phyloP scores from a whole-genome alignment of 2,797 vertebrate genomes.

The Dryobates pubescens region DNA sequence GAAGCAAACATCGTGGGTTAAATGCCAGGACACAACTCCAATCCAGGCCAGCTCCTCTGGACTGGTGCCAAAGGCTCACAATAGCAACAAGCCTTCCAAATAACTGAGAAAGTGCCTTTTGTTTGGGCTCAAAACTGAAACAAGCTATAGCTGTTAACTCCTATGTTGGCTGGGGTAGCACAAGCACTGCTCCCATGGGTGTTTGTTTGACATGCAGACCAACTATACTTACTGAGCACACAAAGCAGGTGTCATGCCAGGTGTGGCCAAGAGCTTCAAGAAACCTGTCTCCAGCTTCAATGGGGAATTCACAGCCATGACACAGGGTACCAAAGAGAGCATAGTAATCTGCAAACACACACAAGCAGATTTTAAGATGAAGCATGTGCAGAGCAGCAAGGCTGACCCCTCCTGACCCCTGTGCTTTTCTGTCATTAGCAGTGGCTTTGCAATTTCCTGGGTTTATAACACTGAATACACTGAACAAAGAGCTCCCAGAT shows the following conservation, averaged over 20 bases:
- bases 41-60: not conserved
- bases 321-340: conserved; percentile 93
- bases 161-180: not conserved
- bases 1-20: not conserved
- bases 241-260: conserved; percentile 99
- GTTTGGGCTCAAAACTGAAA: not conserved
- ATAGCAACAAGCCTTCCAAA: conserved; percentile 25
- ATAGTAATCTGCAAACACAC: conserved; percentile 88
- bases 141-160: not conserved
- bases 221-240: conserved; percentile 88
- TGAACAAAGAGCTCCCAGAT: not conserved
- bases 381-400: not conserved
- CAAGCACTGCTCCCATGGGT: not conserved
- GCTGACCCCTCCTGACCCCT: not conserved
- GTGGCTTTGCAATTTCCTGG: not conserved
- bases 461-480: not conserved
- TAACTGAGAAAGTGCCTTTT: conserved; percentile 24
- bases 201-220: not conserved
- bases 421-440: not conserved
- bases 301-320: conserved; percentile 95
- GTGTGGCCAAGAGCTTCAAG: conserved; percentile 92
- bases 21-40: not conserved
- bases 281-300: conserved; percentile 97
- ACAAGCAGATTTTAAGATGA: not conserved
- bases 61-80: not conserved